Percentiles rank a stretch among this genome's conserved stretches.
Evolutionary conservation across 1,140 invertebrate species (phyloP).

Genomic region (Drosophila eugracilis): DNA sequence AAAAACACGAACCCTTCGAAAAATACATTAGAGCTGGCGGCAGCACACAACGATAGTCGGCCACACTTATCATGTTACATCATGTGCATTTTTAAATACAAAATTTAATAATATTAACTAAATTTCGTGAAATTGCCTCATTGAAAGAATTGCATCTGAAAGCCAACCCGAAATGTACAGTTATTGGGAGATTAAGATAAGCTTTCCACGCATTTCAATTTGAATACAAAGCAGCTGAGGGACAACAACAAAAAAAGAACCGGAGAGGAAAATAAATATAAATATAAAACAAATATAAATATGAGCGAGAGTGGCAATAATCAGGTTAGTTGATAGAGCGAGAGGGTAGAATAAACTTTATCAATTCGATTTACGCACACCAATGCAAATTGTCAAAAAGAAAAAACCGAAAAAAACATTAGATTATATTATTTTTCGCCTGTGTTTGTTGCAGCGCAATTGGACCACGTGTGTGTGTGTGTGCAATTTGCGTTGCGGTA

Average conservation of each 20-base stretch:
- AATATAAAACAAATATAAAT: conserved; percentile 39
- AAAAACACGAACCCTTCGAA: not conserved
- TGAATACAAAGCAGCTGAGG: conserved; percentile 3
- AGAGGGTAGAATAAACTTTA: conserved; percentile 5
- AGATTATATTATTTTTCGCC: conserved; percentile 31
- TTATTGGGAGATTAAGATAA: conserved; percentile 1
- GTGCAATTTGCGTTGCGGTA: conserved; percentile 51
- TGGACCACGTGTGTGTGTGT: conserved; percentile 30
- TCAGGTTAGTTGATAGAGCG: conserved; percentile 60
- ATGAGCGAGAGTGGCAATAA: conserved; percentile 75
- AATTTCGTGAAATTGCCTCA: conserved; percentile 23
- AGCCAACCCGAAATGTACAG: conserved; percentile 12
- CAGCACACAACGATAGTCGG: not conserved
- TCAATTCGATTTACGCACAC: conserved; percentile 44
- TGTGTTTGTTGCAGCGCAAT: conserved; percentile 57
- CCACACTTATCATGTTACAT: conserved; percentile 52
- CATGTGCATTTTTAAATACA: conserved; percentile 26
- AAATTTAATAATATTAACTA: conserved; percentile 28
- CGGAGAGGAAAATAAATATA: conserved; percentile 29
- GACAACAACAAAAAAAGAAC: conserved; percentile 4
- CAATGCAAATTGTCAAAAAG: conserved; percentile 16
- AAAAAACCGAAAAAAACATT: conserved; percentile 10
- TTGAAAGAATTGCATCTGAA: conserved; percentile 17
- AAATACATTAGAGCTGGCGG: not conserved
- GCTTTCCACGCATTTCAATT: conserved; percentile 11